Percentiles rank a stretch among this genome's conserved stretches.
phyloP scores from a whole-genome alignment of 2,113 vertebrate genomes.

The Psilopsiagon aurifrons region DNA sequence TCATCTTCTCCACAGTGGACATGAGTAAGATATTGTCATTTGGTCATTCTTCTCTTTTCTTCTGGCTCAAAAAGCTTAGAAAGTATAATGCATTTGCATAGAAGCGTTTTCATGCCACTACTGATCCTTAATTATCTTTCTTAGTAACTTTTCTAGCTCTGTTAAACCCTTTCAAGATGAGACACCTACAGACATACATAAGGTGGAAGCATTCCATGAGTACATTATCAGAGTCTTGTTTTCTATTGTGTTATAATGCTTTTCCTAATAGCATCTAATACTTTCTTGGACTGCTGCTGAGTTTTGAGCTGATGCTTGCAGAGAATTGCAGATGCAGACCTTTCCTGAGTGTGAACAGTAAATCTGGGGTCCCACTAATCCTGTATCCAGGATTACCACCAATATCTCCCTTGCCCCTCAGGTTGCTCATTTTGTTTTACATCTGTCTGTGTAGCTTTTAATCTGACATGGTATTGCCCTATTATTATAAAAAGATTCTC shows the following conservation, averaged over 20 bases:
- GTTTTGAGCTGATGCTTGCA: neutral
- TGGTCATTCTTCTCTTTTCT: neutral
- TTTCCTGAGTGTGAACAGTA: neutral
- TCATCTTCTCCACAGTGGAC: neutral
- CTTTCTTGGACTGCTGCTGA: neutral
- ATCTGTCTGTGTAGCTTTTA: neutral
- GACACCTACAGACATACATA: neutral
- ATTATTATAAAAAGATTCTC: neutral
- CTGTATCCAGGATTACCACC: neutral
- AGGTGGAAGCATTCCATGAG: neutral
- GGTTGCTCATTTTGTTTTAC: neutral
- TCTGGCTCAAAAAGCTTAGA: neutral
- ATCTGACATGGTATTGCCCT: neutral
- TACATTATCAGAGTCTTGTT: neutral
- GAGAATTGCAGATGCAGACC: neutral
- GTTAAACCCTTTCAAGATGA: neutral
- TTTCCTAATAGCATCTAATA: neutral
- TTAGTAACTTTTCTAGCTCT: neutral
- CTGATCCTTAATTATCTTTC: too few relatives aligned
- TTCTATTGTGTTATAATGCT: neutral
- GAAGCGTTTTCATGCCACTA: neutral
- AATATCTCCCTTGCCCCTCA: fast-evolving
- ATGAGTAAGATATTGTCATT: neutral
- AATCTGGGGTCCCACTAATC: neutral
- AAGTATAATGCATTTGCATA: neutral